Percentiles rank a stretch among this genome's conserved stretches.
phyloP scores from a whole-genome alignment of 1,140 invertebrate species.

The Drosophila melanogaster region Release_6_plus_ISO1_MT NT_037436.4:14357501-14358000 shows the following conservation, averaged over 20 bases:
- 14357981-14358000: constrained; percentile 35
- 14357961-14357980: constrained; percentile 44
- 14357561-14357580: background rate
- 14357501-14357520: background rate
- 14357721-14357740: background rate
- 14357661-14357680: no score
- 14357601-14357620: no score
- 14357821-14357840: constrained; percentile 48
- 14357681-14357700: no score
- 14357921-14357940: constrained; percentile 23
- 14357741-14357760: constrained; percentile 48
- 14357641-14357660: no score
- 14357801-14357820: constrained; percentile 54
- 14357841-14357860: constrained; percentile 66
- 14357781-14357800: constrained; percentile 58
- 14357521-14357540: constrained; percentile 39
- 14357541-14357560: constrained; percentile 5
- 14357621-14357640: no score
- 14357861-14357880: constrained; percentile 25
- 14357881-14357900: constrained; percentile 64
- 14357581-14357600: no score
- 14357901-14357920: constrained; percentile 1
- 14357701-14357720: no score
- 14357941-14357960: constrained; percentile 24
- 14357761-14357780: constrained; percentile 4